Evolutionary conservation across 1,140 invertebrate genomes (phyloP).

Genomic region (Zaprionus lachaisei): DNA sequence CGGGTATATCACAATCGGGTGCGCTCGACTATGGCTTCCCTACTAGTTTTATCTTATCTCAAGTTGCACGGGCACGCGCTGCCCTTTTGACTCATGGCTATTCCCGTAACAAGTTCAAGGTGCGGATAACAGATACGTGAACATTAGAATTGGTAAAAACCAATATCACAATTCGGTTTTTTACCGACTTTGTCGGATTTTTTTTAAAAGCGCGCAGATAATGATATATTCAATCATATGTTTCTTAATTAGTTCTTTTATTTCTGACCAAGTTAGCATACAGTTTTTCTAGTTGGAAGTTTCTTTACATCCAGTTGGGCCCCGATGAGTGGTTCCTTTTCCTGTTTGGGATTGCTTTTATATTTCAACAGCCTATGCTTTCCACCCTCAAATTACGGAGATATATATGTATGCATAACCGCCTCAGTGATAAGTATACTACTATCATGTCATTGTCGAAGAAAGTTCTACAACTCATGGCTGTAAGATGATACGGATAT

Average conservation of each 20-base stretch:
- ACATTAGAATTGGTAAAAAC: background rate
- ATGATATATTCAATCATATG: too few relatives aligned
- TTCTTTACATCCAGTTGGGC: background rate
- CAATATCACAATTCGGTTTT: background rate
- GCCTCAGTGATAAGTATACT: conserved; percentile 40
- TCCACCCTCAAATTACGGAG: background rate
- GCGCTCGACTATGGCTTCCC: too few relatives aligned
- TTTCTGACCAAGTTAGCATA: too few relatives aligned
- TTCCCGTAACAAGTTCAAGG: background rate
- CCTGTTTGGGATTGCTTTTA: background rate
- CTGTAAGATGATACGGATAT: conserved; percentile 37
- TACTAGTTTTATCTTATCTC: conserved; percentile 12
- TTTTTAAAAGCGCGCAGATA: background rate
- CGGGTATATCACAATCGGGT: too few relatives aligned
- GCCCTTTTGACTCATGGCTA: background rate
- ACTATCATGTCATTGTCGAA: conserved; percentile 33
- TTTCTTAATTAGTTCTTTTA: background rate
- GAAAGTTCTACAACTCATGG: conserved; percentile 34
- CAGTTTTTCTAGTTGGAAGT: background rate
- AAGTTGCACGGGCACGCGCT: background rate
- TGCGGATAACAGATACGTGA: background rate
- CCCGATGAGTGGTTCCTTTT: background rate
- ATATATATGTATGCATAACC: conserved; percentile 30
- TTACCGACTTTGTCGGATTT: background rate
- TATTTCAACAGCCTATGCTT: background rate